Evolutionary conservation across 2,888 invertebrate species (phyloP).

Genomic region (Dichetophora obliterata): DNA sequence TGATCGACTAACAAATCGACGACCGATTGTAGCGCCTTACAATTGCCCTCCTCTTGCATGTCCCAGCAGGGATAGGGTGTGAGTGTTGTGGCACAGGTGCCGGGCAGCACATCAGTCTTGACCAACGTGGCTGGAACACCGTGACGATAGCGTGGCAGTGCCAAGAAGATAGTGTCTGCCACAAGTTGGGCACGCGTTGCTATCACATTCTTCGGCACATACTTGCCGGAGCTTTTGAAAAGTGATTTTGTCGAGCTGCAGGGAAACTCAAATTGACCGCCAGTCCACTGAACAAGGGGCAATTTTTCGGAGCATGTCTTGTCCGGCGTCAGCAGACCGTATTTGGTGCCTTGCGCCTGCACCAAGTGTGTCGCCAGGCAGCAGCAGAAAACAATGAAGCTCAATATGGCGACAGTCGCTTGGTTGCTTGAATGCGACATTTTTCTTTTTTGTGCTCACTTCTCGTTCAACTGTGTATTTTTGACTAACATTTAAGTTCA

Average conservation of each 20-base stretch:
- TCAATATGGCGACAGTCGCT: not conserved
- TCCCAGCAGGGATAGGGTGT: conserved; percentile 77
- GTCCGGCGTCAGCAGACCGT: conserved; percentile 62
- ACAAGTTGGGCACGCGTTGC: conserved; percentile 74
- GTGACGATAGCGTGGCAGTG: conserved; percentile 74
- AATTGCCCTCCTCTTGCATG: conserved; percentile 77
- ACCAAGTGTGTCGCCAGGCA: not conserved
- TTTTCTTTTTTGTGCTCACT: not conserved
- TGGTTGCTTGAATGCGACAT: not conserved
- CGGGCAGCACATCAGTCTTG: conserved; percentile 70
- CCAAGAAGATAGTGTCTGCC: conserved; percentile 72
- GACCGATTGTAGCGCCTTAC: conserved; percentile 77
- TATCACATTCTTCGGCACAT: conserved; percentile 73
- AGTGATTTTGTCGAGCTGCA: conserved; percentile 72
- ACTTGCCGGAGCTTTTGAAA: conserved; percentile 74
- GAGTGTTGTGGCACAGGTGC: conserved; percentile 70
- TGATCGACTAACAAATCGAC: conserved; percentile 76
- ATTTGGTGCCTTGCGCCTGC: conserved; percentile 57
- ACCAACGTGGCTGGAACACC: conserved; percentile 80
- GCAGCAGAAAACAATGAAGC: not conserved
- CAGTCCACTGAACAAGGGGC: conserved; percentile 69
- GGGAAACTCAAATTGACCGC: conserved; percentile 71
- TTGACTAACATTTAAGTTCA: not conserved
- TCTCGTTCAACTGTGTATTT: not conserved
- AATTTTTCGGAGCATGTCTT: conserved; percentile 53